Evolutionary conservation across 2,888 invertebrate genomes (phyloP), one percentile per base, ranked within the genome.

Genomic region (Cheilosia grossa): DNA sequence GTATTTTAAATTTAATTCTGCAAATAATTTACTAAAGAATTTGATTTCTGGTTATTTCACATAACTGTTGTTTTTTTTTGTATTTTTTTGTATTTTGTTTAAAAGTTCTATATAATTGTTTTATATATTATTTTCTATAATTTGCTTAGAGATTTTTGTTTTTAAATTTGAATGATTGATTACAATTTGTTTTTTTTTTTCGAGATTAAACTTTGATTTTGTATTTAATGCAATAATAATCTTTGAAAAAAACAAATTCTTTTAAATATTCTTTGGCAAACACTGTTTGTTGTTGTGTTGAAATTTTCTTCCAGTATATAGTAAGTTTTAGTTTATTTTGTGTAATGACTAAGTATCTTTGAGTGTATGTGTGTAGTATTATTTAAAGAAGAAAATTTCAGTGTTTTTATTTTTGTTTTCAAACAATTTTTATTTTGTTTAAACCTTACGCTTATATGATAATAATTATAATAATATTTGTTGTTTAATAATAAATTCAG

Each of bases 221-320:
- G 27, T 69, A 67, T 81, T 63, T 51, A 33, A 44, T 37, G 13
- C 59, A 58, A 67, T 67, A 61, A 78, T 63, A 63, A 58, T 83
- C 51, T 58, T 51, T 77, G 59, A 59, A 63, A 78, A 63, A 78
- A 78, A 78, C 0, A 44, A 49, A 49, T 75, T 70, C 51, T 81
- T 63, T 70, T 30, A 42, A 83, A 83, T 83, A 79, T 79, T 83
- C 83, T 83, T 83, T 83, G 83, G 83, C 83, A 83, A 83, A 83
- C 83, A 83, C 79, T 75, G 40, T 49, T 49, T 49, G 49, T 49
- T 83, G 59, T 58, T 37, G 74, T 75, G 73, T 78, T 70, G 83
- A 83, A 79, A 83, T 83, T 79, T 74, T 70, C 79, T 74, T 74
- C 82, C 37, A 9, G n/a, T 17, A 44, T 19, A 17, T 33, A 56